A percentile compares a stretch with the other conserved stretches of the same genome.
phyloP scores from a whole-genome alignment of 2,113 vertebrate species.

The Pantherophis guttatus region DNA sequence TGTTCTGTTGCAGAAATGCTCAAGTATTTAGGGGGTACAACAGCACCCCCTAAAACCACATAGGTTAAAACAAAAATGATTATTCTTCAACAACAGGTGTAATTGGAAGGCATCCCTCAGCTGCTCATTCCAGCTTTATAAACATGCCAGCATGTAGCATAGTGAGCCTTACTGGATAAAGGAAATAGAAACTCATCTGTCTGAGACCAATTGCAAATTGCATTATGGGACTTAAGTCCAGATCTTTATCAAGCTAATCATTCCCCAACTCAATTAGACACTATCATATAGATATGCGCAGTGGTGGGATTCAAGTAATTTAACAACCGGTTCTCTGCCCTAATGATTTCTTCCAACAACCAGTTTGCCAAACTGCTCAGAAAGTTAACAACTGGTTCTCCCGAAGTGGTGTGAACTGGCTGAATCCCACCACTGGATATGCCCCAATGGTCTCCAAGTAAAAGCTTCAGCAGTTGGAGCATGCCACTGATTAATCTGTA shows the following conservation, averaged over 20 bases:
- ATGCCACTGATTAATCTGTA: background rate
- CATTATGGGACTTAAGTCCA: conserved; percentile 30
- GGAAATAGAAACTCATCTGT: conserved; percentile 50
- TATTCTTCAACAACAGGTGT: background rate
- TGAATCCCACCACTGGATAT: too few species aligned
- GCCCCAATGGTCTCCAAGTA: conserved; percentile 22
- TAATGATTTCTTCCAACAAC: too few species aligned
- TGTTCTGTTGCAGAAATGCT: background rate
- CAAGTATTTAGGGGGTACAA: background rate
- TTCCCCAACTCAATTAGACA: conserved; percentile 43
- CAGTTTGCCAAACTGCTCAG: too few species aligned
- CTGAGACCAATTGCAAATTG: conserved; percentile 62
- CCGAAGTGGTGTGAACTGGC: too few species aligned
- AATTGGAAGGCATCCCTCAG: conserved; percentile 46
- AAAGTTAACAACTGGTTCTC: too few species aligned
- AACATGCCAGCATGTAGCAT: conserved; percentile 43
- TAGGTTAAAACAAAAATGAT: background rate
- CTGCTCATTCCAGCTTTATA: conserved; percentile 45
- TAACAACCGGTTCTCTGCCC: too few species aligned
- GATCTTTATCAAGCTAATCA: conserved; percentile 38
- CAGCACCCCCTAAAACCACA: background rate
- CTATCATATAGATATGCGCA: background rate
- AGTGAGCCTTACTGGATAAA: conserved; percentile 32
- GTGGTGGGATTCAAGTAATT: too few species aligned
- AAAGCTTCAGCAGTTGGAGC: conserved; percentile 18